These are phyloP conservation scores for Thunnus thynnus DNA, from an alignment of 2,113 vertebrate species.

Conservation along the genomic window DNA sequence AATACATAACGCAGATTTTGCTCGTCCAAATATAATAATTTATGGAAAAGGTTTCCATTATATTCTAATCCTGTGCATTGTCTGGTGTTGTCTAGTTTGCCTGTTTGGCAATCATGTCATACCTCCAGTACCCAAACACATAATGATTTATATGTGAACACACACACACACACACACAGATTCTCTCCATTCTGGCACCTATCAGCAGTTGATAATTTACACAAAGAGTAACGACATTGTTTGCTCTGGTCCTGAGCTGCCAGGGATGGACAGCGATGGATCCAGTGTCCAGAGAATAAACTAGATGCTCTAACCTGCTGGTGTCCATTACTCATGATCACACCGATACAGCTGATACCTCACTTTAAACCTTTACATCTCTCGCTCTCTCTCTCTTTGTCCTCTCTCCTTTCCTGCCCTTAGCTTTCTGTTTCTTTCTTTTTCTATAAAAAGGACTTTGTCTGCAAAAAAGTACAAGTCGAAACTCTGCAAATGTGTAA, in stretches of 20 bases:
- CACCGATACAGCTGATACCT: conserved; percentile 38
- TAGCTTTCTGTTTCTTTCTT: not conserved
- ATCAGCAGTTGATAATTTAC: conserved; percentile 51
- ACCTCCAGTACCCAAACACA: not conserved
- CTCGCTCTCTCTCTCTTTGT: not conserved
- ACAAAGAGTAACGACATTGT: conserved; percentile 13
- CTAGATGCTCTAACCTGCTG: conserved; percentile 43
- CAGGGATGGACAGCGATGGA: conserved; percentile 40
- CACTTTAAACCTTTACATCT: conserved; percentile 5
- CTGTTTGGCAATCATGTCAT: conserved; percentile 29
- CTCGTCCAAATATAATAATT: not conserved
- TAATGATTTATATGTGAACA: conserved; percentile 23
- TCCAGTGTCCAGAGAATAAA: conserved; percentile 61
- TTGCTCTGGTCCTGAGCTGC: conserved; percentile 47
- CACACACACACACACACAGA: not conserved
- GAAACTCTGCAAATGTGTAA: not conserved
- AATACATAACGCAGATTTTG: not conserved
- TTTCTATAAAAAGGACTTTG: too few relatives aligned
- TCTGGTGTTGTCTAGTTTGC: not conserved
- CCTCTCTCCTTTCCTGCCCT: not conserved
- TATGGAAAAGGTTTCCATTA: not conserved
- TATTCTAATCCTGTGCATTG: not conserved
- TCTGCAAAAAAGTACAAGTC: too few relatives aligned
- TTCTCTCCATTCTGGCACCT: conserved; percentile 11
- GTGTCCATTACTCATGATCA: conserved; percentile 71